A percentile compares a stretch with the other conserved stretches of the same genome.
These are phyloP conservation scores for Ophion obscuratus DNA, from an alignment of 2,888 invertebrate species.

Conservation along the genomic window DNA sequence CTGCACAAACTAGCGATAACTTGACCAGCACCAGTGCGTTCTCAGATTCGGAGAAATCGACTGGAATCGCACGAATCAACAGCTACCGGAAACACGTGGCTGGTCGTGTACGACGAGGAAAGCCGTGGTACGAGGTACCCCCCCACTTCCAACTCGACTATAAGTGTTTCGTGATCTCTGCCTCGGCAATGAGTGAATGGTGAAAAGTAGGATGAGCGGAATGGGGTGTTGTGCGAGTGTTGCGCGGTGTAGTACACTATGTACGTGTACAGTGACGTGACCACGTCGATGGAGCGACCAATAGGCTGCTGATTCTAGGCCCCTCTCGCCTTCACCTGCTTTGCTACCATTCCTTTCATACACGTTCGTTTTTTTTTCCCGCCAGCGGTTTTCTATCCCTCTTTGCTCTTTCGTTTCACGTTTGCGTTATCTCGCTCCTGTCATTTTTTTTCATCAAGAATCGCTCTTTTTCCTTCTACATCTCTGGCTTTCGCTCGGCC, in stretches of 20 bases:
- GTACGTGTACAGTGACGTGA: constrained; percentile 35
- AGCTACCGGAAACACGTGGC: constrained; percentile 67
- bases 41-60: neutral
- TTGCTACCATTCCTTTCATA: constrained; percentile 53
- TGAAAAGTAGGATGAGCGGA: constrained; percentile 44
- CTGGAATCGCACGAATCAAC: neutral
- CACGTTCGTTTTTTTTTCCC: constrained; percentile 3
- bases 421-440: constrained; percentile 24
- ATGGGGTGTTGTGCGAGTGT: neutral
- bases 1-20: neutral
- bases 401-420: constrained; percentile 8
- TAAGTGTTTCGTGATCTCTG: constrained; percentile 44
- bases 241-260: constrained; percentile 35
- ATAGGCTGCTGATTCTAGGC: constrained; percentile 40
- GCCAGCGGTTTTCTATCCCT: constrained; percentile 5
- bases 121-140: neutral
- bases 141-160: constrained; percentile 12
- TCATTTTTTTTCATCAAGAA: constrained; percentile 35
- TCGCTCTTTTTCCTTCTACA: constrained; percentile 35
- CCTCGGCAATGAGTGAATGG: constrained; percentile 58
- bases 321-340: constrained; percentile 67
- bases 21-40: neutral
- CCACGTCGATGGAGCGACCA: constrained; percentile 48
- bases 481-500: constrained; percentile 16
- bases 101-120: constrained; percentile 46